Evolutionary conservation across 2,113 vertebrate genomes (phyloP), one percentile per base, ranked within the genome.

Genomic region (Mustela lutreola): DNA sequence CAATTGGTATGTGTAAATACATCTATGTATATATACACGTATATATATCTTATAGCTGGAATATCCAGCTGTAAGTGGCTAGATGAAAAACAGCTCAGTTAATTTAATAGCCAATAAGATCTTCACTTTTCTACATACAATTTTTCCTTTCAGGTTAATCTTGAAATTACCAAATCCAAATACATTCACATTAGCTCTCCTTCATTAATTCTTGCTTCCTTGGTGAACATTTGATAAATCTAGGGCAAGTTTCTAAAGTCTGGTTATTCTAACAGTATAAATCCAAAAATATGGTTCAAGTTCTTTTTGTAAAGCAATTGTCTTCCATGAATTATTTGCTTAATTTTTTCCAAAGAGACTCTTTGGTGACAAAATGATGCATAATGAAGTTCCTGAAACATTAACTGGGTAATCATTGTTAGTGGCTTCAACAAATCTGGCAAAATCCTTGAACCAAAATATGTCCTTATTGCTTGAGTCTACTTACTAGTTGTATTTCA

Each of bases 211-310:
- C 45, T 10, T 75, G 33, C 71, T 92, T 91, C 76, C 36, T 71
- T 91, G 50, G 21, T 91, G 33, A 93, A 76, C 53, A 97, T n/a
- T 63, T 67, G 75, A 96, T 39, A 87, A 92, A 87, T 48, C 21
- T 96, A 96, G 56, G 18, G 2, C 26, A 96, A 94, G 16, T 11
- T 85, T 87, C 42, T 87, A 8, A 87, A 39, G 58, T 60, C 26
- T 58, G 28, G 2, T 7, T 82, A 70, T 71, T 96, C 42, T 75
- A 84, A 91, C 63, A 24, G 19, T 67, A 48, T 42, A 96, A 93
- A 53, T 85, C 7, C 71, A 28, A 48, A 84, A 63, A 97, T 81
- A 3, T 48, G 5, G 53, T 56, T 71, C n/a, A 62, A 63, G 31
- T 79, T 76, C 31, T 92, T 67, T 79, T 65, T 73, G 22, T 63